Evolutionary conservation across 2,888 invertebrate genomes (phyloP).

Genomic region (Ochropleura leucogaster): DNA sequence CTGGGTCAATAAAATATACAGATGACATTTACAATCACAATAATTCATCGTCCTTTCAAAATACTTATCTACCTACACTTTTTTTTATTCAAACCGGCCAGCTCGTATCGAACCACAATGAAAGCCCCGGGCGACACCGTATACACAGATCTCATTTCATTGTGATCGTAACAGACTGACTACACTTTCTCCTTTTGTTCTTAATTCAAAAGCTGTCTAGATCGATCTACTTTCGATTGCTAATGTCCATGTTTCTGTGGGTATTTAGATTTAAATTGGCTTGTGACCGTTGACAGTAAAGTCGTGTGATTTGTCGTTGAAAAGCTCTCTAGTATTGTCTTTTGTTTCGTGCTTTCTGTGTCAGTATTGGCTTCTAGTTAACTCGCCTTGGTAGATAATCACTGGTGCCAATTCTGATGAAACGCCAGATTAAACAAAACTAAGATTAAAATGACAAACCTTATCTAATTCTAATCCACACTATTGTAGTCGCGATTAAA

Average conservation of each 20-base stretch:
- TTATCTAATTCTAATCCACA: too few species aligned
- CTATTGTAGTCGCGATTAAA: too few species aligned
- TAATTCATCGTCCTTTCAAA: conserved; percentile 22
- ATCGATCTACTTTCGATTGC: conserved; percentile 41
- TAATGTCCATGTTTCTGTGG: conserved; percentile 37
- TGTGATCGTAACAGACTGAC: conserved; percentile 18
- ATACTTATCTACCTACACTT: not conserved
- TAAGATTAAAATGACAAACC: too few species aligned
- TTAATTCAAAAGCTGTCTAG: conserved; percentile 34
- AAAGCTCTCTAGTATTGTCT: not conserved
- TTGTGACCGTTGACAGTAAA: conserved; percentile 5
- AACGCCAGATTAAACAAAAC: too few species aligned
- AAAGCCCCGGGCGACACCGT: conserved; percentile 22
- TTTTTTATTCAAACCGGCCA: conserved; percentile 11
- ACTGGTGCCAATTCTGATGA: too few species aligned
- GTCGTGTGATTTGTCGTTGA: not conserved
- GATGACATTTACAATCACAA: conserved; percentile 13
- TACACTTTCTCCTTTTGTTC: conserved; percentile 45
- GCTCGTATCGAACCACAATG: conserved; percentile 20
- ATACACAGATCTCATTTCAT: conserved; percentile 36
- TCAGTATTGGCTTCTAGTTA: not conserved
- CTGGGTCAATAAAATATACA: not conserved
- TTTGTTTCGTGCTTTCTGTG: not conserved
- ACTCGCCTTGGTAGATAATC: too few species aligned
- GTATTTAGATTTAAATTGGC: conserved; percentile 17